Conservation (phyloP, 2,113 vertebrate genomes). For the Onychostoma macrolepis region DNA sequence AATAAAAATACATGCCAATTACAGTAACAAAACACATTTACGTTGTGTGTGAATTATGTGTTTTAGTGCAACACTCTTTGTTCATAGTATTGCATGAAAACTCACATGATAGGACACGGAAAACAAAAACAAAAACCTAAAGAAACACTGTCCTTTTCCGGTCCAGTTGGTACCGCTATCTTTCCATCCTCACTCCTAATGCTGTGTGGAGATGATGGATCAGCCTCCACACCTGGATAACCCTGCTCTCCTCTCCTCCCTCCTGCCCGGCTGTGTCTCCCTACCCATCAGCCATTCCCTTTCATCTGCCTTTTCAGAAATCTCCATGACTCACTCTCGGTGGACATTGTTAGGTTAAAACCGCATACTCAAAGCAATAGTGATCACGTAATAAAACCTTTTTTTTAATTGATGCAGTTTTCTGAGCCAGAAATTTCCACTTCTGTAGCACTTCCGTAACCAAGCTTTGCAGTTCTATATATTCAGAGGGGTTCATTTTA, state of each 20-base stretch:
- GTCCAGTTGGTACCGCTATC: background rate
- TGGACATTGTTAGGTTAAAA: background rate
- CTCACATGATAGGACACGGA: background rate
- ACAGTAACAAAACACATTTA: background rate
- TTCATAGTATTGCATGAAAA: background rate
- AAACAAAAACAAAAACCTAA: too few relatives aligned
- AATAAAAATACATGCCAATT: background rate
- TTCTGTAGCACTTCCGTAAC: too few relatives aligned
- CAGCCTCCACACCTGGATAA: conserved; percentile 53
- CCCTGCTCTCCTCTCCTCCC: conserved; percentile 33
- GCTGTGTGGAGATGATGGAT: conserved; percentile 50
- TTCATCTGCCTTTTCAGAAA: conserved; percentile 39
- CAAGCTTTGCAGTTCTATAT: too few relatives aligned
- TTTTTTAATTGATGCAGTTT: too few relatives aligned
- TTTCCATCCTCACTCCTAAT: background rate
- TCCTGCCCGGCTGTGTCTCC: conserved; percentile 22
- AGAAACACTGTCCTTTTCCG: background rate
- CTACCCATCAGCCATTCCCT: conserved; percentile 49
- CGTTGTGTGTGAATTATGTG: background rate
- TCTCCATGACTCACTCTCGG: conserved; percentile 6
- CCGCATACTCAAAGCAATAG: too few relatives aligned
- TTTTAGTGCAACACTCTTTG: background rate
- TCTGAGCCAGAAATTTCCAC: too few relatives aligned
- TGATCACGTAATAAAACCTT: too few relatives aligned
- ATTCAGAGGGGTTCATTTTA: too few relatives aligned